phyloP scores from a whole-genome alignment of 2,888 invertebrate species.

The Hymenopus coronatus region DNA sequence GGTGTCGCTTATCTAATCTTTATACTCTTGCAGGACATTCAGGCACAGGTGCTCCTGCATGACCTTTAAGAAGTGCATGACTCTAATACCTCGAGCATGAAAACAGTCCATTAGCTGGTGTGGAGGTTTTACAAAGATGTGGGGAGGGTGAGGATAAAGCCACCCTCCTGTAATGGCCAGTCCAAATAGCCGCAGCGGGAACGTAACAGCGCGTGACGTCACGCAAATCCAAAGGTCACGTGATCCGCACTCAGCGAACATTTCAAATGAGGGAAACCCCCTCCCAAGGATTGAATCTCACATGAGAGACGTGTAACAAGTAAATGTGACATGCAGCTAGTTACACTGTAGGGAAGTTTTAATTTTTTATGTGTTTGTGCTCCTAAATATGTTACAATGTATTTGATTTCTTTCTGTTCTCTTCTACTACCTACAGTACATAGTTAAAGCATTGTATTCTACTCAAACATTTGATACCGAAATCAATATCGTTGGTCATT shows the following conservation, averaged over 20 bases:
- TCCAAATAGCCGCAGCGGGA: constrained; percentile 26
- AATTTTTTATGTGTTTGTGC: too few species aligned
- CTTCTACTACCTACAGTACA: too few species aligned
- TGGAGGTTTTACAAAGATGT: constrained; percentile 9
- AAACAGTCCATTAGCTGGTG: constrained; percentile 27
- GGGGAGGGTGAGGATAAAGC: background rate
- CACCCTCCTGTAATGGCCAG: constrained; percentile 5
- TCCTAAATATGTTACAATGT: too few species aligned
- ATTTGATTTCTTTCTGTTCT: too few species aligned
- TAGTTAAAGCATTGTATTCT: too few species aligned
- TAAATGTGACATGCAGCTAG: too few species aligned
- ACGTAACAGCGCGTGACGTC: constrained; percentile 27
- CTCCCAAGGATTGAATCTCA: background rate
- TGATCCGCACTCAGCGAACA: constrained; percentile 21
- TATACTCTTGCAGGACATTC: background rate
- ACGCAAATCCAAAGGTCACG: constrained; percentile 23
- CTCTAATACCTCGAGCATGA: constrained; percentile 20
- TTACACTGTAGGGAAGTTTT: too few species aligned
- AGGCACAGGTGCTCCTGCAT: background rate
- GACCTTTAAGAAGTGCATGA: constrained; percentile 19
- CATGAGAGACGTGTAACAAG: background rate
- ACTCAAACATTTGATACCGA: too few species aligned
- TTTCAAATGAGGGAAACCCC: constrained; percentile 1
- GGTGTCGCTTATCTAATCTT: constrained; percentile 7
- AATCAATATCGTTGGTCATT: too few species aligned